Base-by-base conservation (phyloP, 2,113 vertebrate genomes). In the Cebidichthys violaceus region DNA sequence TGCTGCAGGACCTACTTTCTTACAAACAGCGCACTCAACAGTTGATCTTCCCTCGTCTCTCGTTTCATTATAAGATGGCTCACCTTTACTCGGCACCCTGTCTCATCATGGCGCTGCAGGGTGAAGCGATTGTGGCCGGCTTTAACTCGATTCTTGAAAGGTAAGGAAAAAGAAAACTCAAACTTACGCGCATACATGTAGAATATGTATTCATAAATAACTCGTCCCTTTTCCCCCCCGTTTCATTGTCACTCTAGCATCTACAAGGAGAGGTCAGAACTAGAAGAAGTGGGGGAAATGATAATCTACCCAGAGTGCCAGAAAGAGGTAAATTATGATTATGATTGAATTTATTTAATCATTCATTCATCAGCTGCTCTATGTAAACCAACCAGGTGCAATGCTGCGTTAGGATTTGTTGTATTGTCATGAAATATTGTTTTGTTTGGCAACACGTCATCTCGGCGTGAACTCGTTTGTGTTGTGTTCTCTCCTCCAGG, bases 81-180 rank as follows among this genome's bases (percentile, higher is more conserved):
- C 54, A 81, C 71, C 17, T 95, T 18, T 33, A 39, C 24, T 71
- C 77, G 0, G 87, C 89, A 3, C 27, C 93, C 31, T 96, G 90
- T 31, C 90, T 96, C 83, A 88, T 95, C 50, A 7, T 95, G 14
- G 95, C 94, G 59, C 90, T 86, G 2, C 91, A 94, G 84, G 39
- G 83, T 64, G 86, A 95, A 88, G 86, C 72, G 0, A 57, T 92
- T 0, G 55, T 93, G 60, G 55, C 90, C 52, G 87, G 85, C 71
- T 90, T 95, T 13, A 0, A 65, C 35, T 83, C 87, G 11, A 88
- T 95, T 75, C 93, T 96, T 66, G 60, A 90, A 85, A 91, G 93
- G 96, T 95, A 83, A 86, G 79, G 11, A 61, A 54, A 22, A 22
- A 47, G 13, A 50, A 4, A 70, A 69, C 4, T 43, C 3, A 67